Conservation (phyloP, 2,888 invertebrate genomes). For the Tipula helvola region DNA sequence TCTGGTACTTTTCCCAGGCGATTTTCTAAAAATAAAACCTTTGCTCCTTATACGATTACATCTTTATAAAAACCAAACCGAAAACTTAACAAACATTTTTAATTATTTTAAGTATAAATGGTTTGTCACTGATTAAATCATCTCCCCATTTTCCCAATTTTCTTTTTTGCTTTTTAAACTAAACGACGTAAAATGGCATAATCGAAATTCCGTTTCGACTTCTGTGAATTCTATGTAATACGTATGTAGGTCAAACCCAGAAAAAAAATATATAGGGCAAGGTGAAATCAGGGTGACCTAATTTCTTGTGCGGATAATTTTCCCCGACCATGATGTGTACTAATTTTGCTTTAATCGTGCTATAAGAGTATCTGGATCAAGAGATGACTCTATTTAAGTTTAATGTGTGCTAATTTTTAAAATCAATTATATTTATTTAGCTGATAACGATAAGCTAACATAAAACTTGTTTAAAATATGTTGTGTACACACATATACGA, state of each 20-base stretch:
- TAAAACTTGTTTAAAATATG: not conserved
- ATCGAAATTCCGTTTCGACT: not conserved
- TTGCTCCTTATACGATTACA: not conserved
- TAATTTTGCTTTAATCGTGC: not conserved
- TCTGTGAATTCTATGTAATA: not conserved
- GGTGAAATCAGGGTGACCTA: slow-evolving; percentile 8
- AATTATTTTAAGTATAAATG: not conserved
- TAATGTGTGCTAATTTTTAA: not conserved
- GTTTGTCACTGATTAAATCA: not conserved
- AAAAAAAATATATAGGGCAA: not conserved
- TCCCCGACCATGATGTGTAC: not conserved
- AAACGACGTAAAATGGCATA: not conserved
- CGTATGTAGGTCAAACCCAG: not conserved
- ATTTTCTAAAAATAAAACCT: not conserved
- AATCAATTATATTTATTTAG: not conserved
- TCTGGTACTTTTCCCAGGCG: not conserved
- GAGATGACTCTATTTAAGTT: not conserved
- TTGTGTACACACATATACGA: not conserved
- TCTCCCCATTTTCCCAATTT: not conserved
- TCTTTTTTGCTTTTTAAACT: not conserved
- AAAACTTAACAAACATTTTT: not conserved
- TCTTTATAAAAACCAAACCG: not conserved
- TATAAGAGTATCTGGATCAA: not conserved
- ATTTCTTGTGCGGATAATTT: not conserved
- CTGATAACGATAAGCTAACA: not conserved